Conservation (phyloP, 2,113 vertebrate genomes). For the Oceanodroma tethys region DNA sequence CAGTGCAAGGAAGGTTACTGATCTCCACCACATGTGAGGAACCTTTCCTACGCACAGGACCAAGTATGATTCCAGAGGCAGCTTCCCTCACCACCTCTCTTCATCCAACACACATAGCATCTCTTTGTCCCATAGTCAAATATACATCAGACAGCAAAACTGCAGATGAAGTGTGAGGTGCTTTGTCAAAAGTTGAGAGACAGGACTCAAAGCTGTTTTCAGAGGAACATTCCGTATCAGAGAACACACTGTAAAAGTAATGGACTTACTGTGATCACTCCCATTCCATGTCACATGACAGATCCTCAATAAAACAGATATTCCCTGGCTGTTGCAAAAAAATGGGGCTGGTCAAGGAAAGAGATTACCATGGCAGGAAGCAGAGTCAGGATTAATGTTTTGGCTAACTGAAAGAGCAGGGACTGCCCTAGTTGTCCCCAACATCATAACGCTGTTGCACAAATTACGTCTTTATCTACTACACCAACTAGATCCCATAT, state of each 20-base stretch:
- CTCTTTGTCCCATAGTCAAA: background rate
- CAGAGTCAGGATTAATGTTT: background rate
- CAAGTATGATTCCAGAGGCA: background rate
- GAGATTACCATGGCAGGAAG: background rate
- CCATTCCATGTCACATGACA: accelerated
- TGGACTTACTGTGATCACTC: background rate
- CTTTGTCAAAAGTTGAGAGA: background rate
- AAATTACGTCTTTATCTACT: background rate
- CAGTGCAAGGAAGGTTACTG: background rate
- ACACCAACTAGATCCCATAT: background rate
- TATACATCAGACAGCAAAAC: background rate
- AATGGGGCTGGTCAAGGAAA: background rate
- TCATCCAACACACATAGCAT: background rate
- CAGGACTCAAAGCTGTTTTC: background rate
- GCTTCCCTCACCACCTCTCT: background rate
- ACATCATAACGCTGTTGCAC: background rate
- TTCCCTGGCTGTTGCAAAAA: background rate
- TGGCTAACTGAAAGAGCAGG: background rate
- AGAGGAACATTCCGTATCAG: background rate
- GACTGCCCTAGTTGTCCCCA: too few relatives aligned
- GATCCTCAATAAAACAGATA: background rate
- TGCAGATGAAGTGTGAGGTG: background rate
- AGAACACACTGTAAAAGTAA: background rate
- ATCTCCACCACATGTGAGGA: background rate
- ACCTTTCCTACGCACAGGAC: background rate